A percentile compares a stretch with the other conserved stretches of the same genome.
Conservation (phyloP, 2,888 invertebrate species). For the Hartigia nigra region DNA sequence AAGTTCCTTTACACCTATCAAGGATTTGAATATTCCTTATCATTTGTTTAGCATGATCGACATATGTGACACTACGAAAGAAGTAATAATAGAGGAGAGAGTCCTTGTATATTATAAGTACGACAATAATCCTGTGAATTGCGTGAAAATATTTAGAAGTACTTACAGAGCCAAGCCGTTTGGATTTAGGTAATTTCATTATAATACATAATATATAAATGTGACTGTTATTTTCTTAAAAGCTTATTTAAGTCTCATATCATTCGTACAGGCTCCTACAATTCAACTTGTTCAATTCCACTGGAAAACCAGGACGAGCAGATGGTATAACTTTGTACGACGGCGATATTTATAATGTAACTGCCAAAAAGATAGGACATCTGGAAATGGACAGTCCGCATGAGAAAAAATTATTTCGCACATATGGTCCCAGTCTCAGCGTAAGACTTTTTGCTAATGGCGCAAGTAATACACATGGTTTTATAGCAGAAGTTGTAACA, state of each 20-base stretch:
- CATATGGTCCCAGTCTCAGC: conserved; percentile 84
- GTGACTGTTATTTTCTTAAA: conserved; percentile 2
- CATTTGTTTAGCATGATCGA: conserved; percentile 94
- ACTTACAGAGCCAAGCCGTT: conserved; percentile 86
- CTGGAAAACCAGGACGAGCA: conserved; percentile 81
- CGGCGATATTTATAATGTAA: conserved; percentile 91
- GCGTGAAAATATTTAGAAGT: conserved; percentile 95
- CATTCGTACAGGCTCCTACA: conserved; percentile 77
- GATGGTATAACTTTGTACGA: conserved; percentile 91
- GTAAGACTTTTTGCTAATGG: conserved; percentile 94
- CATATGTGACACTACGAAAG: conserved; percentile 95
- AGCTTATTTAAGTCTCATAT: not conserved
- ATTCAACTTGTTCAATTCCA: conserved; percentile 91
- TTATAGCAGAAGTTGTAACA: conserved; percentile 96
- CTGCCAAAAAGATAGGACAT: conserved; percentile 77
- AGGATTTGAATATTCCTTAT: conserved; percentile 86
- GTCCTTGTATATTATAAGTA: conserved; percentile 96
- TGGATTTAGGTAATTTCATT: conserved; percentile 74
- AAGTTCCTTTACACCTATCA: conserved; percentile 89
- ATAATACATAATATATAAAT: not conserved
- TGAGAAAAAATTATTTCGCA: conserved; percentile 81
- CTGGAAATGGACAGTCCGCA: conserved; percentile 78
- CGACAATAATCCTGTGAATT: conserved; percentile 95
- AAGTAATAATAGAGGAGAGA: conserved; percentile 88
- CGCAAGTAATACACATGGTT: conserved; percentile 93